Conservation (phyloP, 2,797 vertebrate genomes). For the Oreochromis mossambicus region DNA sequence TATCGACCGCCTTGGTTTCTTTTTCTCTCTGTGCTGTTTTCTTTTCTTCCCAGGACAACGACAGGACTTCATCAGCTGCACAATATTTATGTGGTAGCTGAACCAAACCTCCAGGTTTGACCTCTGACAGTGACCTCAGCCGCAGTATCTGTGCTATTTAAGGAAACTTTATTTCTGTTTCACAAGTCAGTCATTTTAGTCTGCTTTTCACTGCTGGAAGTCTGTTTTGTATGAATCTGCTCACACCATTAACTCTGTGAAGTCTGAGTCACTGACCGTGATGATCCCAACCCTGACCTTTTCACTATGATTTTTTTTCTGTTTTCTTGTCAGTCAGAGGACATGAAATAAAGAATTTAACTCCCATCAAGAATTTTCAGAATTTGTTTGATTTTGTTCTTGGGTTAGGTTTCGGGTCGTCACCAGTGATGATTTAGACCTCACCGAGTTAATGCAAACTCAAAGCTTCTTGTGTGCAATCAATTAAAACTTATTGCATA, state of each 20-base stretch:
- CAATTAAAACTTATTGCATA: neutral
- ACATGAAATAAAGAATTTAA: neutral
- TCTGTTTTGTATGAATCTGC: neutral
- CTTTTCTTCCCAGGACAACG: neutral
- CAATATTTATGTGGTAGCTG: neutral
- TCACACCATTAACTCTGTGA: neutral
- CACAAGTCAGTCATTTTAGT: neutral
- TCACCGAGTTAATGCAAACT: neutral
- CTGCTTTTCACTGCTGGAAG: neutral
- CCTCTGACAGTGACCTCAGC: neutral
- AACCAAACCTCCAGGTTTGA: neutral
- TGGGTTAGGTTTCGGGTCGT: neutral
- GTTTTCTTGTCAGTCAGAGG: neutral
- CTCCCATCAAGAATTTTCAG: neutral
- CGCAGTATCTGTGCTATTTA: neutral
- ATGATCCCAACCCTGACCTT: neutral
- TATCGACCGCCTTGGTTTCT: neutral
- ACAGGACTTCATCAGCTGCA: neutral
- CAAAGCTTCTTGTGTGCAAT: neutral
- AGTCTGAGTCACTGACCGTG: neutral
- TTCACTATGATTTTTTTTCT: neutral
- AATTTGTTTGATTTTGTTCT: neutral
- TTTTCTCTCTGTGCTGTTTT: neutral
- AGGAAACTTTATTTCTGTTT: neutral
- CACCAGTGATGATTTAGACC: neutral